Conservation (phyloP, 2,113 vertebrate genomes). For the Columba livia region DNA sequence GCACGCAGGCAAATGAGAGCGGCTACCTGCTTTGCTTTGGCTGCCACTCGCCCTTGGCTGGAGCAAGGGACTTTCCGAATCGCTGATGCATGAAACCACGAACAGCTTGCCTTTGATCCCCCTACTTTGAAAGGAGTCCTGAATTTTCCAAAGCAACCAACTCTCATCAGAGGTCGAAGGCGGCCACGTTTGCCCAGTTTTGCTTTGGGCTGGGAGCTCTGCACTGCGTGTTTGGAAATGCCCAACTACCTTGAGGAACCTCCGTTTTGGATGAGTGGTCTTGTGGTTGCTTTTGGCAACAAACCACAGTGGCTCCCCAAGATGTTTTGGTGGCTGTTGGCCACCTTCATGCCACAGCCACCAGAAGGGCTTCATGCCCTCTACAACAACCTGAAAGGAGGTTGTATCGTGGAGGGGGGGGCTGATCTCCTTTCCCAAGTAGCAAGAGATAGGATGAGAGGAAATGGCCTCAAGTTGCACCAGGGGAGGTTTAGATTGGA, state of each 20-base stretch:
- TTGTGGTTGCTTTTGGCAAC: neutral
- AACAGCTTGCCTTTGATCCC: constrained; percentile 16
- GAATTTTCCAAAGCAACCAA: neutral
- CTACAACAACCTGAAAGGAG: too few relatives aligned
- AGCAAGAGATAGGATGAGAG: too few relatives aligned
- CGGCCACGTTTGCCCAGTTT: accelerated
- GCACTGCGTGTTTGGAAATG: accelerated
- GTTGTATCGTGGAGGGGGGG: too few relatives aligned
- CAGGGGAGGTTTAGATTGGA: too few relatives aligned
- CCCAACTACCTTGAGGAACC: neutral
- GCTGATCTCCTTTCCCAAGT: too few relatives aligned
- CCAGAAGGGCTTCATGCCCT: neutral
- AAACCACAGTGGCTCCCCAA: neutral
- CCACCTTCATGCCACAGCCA: neutral
- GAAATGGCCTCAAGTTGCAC: too few relatives aligned
- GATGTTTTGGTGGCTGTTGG: neutral
- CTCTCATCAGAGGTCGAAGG: neutral
- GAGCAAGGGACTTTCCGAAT: constrained; percentile 2
- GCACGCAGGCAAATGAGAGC: accelerated
- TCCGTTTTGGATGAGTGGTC: neutral
- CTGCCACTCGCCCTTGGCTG: neutral
- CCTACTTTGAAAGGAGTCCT: neutral
- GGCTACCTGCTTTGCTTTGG: neutral
- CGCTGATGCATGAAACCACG: neutral
- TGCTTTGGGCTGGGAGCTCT: neutral